These are phyloP conservation scores for Glyptemys insculpta DNA, from an alignment of 2,797 vertebrate species.

Conservation along the genomic window DNA sequence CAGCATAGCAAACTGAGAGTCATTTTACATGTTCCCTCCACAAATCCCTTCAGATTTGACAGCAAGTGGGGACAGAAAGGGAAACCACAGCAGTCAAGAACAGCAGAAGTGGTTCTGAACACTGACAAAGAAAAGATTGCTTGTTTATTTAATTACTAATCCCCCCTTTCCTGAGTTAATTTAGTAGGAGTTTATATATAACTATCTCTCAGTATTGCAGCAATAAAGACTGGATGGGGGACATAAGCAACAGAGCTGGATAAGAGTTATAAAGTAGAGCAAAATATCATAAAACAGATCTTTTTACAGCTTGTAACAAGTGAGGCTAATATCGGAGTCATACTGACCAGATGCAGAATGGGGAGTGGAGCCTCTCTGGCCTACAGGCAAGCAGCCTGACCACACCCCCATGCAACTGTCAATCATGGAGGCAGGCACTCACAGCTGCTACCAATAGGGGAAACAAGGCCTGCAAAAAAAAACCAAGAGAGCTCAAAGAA, in stretches of 20 bases:
- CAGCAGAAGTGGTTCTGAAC: not conserved
- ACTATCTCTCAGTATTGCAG: not conserved
- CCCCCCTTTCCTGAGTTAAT: not conserved
- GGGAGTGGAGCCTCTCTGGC: not conserved
- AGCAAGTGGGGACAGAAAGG: not conserved
- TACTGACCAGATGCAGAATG: not conserved
- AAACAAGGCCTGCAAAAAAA: not conserved
- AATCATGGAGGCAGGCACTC: not conserved
- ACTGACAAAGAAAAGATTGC: not conserved
- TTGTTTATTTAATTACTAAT: not conserved
- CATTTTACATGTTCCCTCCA: slow-evolving; percentile 33
- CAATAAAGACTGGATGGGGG: not conserved
- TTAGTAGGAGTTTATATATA: too few relatives aligned
- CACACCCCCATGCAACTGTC: not conserved
- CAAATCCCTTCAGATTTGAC: slow-evolving; percentile 38
- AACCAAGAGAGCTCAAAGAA: not conserved
- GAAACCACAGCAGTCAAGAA: not conserved
- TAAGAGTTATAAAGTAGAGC: not conserved
- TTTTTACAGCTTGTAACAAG: not conserved
- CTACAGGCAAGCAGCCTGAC: not conserved
- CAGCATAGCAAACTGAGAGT: slow-evolving; percentile 55
- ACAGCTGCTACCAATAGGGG: too few relatives aligned
- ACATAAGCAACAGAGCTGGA: not conserved
- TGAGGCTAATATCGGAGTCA: not conserved
- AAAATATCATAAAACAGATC: not conserved